Conservation (phyloP, 1,140 invertebrate species). For the Drosophila tani region DNA sequence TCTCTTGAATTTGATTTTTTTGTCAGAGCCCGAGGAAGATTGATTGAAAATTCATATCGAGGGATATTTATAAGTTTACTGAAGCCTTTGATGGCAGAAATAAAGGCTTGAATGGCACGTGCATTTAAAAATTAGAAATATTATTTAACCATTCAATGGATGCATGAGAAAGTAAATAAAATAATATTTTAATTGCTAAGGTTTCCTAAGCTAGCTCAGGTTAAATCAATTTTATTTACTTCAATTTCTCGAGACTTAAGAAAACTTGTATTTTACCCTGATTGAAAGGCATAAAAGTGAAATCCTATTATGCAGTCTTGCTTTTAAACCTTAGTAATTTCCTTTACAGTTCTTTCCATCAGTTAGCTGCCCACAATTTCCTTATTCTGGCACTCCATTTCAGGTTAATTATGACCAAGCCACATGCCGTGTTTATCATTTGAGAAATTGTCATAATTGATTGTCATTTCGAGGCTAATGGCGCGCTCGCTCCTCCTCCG, state of each 20-base stretch:
- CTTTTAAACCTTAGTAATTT: neutral
- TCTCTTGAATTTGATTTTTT: slow-evolving; percentile 10
- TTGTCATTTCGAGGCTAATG: slow-evolving; percentile 57
- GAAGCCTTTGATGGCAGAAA: neutral
- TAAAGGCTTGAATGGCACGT: neutral
- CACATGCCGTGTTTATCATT: slow-evolving; percentile 62
- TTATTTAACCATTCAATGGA: neutral
- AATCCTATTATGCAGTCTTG: no score
- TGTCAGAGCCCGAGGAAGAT: slow-evolving; percentile 6
- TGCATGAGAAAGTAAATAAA: neutral
- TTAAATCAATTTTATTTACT: no score
- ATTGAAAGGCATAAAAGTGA: no score
- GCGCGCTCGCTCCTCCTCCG: slow-evolving; percentile 12
- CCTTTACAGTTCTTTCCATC: neutral
- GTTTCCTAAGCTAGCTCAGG: no score
- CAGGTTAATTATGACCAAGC: slow-evolving; percentile 56
- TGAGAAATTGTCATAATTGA: slow-evolving; percentile 72
- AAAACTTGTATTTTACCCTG: no score
- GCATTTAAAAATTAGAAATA: neutral
- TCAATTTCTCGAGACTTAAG: no score
- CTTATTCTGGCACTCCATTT: slow-evolving; percentile 17
- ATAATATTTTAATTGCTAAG: neutral
- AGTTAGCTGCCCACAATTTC: slow-evolving; percentile 12
- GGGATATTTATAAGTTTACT: neutral
- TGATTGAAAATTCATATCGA: slow-evolving; percentile 34